These are phyloP conservation scores for Dioctria rufipes DNA, from an alignment of 2,888 invertebrate species.

Conservation along the genomic window DNA sequence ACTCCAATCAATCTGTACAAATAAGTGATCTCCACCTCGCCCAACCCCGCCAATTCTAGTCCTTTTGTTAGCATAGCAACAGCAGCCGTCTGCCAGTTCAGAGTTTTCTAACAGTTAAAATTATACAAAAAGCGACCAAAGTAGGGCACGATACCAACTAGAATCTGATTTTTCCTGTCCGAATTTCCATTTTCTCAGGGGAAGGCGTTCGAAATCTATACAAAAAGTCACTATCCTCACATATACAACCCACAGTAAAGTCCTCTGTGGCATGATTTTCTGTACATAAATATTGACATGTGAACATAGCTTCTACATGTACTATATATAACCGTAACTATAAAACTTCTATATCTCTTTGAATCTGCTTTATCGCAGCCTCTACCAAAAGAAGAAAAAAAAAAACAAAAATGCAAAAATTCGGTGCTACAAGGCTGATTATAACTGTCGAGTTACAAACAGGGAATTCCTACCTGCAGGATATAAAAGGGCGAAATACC, in stretches of 20 bases:
- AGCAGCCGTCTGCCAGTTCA: not conserved
- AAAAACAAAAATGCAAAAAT: not conserved
- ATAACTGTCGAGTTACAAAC: conserved; percentile 21
- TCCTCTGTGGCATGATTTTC: no score
- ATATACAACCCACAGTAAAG: no score
- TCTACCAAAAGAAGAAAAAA: conserved; percentile 6
- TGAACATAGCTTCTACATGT: not conserved
- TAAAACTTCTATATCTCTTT: conserved; percentile 43
- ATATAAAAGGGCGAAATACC: conserved; percentile 36
- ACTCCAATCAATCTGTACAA: conserved; percentile 2
- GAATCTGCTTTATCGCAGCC: conserved; percentile 28
- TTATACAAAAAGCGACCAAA: not conserved
- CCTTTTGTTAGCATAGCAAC: not conserved
- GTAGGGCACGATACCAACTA: not conserved
- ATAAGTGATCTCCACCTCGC: not conserved
- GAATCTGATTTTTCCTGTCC: not conserved
- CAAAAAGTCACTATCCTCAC: not conserved
- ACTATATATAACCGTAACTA: not conserved
- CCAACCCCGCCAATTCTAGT: not conserved
- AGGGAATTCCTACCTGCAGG: conserved; percentile 26
- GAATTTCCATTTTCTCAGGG: not conserved
- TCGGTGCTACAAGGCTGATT: conserved; percentile 53
- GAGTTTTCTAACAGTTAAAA: not conserved
- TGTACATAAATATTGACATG: no score
- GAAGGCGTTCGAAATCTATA: not conserved